Evolutionary conservation across 2,797 vertebrate species (phyloP).

Genomic region (Bryconaethiops microstoma): DNA sequence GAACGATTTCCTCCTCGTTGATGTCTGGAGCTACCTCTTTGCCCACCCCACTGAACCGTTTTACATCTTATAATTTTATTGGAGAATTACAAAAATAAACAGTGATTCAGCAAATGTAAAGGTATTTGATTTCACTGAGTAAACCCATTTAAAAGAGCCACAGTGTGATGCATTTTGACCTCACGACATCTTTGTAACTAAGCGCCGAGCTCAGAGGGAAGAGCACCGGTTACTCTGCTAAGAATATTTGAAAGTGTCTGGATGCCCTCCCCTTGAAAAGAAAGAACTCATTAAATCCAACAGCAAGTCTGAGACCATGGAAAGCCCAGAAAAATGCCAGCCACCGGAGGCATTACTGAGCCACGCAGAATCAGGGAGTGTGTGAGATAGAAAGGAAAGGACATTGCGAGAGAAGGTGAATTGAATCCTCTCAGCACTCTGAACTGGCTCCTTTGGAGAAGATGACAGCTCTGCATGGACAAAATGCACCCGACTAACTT

Average conservation of each 20-base stretch:
- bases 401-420: slow-evolving; percentile 43
- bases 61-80: background rate
- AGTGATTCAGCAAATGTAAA: background rate
- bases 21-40: background rate
- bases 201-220: slow-evolving; percentile 25
- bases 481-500: slow-evolving; percentile 41
- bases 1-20: slow-evolving; percentile 2
- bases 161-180: slow-evolving; percentile 38
- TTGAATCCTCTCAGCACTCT: slow-evolving; percentile 43
- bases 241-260: slow-evolving; percentile 52
- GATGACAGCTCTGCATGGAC: slow-evolving; percentile 39
- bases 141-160: background rate
- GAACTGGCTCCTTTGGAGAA: slow-evolving; percentile 31
- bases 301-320: slow-evolving; percentile 27
- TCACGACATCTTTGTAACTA: slow-evolving; percentile 19
- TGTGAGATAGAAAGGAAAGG: slow-evolving; percentile 29
- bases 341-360: slow-evolving; percentile 43
- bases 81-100: background rate
- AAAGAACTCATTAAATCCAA: slow-evolving; percentile 52
- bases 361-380: slow-evolving; percentile 17
- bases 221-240: slow-evolving; percentile 48
- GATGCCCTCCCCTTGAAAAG: slow-evolving; percentile 37
- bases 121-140: background rate
- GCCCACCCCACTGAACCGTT: no score
- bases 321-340: slow-evolving; percentile 50